Evolutionary conservation across 2,113 vertebrate species (phyloP).

Genomic region (Anhinga anhinga): DNA sequence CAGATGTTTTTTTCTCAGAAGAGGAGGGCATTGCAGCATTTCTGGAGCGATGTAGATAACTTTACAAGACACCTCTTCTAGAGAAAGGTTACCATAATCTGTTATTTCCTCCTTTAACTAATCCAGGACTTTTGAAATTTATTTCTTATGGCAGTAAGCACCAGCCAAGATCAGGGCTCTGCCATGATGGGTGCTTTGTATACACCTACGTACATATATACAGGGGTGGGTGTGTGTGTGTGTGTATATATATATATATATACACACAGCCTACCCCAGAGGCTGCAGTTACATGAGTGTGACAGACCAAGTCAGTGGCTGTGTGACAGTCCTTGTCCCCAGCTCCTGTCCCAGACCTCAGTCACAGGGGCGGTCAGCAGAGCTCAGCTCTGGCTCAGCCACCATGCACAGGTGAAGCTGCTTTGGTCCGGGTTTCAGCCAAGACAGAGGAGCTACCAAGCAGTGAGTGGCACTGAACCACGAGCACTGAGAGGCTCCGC

Average conservation of each 20-base stretch:
- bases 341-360: neutral
- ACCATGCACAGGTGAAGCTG: rapidly evolving
- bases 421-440: neutral
- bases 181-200: neutral
- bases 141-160: neutral
- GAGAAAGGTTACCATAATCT: neutral
- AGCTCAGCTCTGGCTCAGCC: neutral
- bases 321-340: neutral
- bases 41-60: neutral
- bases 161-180: neutral
- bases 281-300: neutral
- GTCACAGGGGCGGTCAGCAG: neutral
- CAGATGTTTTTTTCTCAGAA: neutral
- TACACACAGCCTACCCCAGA: neutral
- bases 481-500: rapidly evolving
- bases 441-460: neutral
- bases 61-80: neutral
- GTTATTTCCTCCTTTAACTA: neutral
- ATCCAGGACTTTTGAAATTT: neutral
- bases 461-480: neutral
- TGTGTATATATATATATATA: neutral
- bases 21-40: neutral
- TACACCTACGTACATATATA: neutral
- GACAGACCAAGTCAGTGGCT: neutral
- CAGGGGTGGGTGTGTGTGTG: no score